Conservation (phyloP, 1,140 invertebrate genomes). For the Drosophila seguyi region DNA sequence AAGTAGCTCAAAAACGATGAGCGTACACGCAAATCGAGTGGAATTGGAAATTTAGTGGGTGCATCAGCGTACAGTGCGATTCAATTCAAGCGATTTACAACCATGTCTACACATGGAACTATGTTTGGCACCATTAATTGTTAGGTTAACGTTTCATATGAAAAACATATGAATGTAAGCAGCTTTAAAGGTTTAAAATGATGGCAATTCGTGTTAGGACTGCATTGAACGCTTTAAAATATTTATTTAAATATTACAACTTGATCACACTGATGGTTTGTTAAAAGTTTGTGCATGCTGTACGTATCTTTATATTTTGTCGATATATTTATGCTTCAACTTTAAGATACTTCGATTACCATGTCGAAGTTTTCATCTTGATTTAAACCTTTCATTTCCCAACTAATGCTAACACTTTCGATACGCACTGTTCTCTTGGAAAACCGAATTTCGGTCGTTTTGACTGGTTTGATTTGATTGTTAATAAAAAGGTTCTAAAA, state of each 20-base stretch:
- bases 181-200: neutral
- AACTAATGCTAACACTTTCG: neutral
- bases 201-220: neutral
- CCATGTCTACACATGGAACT: neutral
- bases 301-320: too few species aligned
- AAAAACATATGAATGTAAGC: neutral
- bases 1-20: slow-evolving; percentile 20
- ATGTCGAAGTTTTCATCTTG: neutral
- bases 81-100: too few species aligned
- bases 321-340: too few species aligned
- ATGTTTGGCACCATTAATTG: neutral
- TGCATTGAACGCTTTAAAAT: neutral
- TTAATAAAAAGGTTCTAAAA: neutral
- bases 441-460: slow-evolving; percentile 8
- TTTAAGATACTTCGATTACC: too few species aligned
- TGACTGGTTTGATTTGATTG: neutral
- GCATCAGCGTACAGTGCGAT: slow-evolving; percentile 1
- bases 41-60: slow-evolving; percentile 1
- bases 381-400: neutral
- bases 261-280: too few species aligned
- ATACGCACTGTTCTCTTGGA: slow-evolving; percentile 6
- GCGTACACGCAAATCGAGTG: slow-evolving; percentile 11
- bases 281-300: too few species aligned
- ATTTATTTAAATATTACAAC: too few species aligned
- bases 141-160: too few species aligned